Conservation (phyloP, 2,888 invertebrate species). For the Hypsopygia costalis region DNA sequence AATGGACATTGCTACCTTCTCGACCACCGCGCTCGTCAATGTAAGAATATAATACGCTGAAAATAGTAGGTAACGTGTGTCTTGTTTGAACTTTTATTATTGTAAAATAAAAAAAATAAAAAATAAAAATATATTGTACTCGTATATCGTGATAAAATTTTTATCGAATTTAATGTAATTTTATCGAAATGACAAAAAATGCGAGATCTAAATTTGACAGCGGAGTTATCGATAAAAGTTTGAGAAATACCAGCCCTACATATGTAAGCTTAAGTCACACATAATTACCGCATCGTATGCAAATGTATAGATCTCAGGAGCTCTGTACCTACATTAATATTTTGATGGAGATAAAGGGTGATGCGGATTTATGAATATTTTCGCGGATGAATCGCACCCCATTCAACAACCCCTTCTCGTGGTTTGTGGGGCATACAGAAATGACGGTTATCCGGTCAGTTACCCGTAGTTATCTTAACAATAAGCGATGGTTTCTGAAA, state of each 20-base stretch:
- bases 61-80: too few species aligned
- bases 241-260: neutral
- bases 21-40: too few species aligned
- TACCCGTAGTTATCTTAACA: neutral
- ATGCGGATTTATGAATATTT: conserved; percentile 1
- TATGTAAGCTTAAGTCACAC: conserved; percentile 5
- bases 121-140: too few species aligned
- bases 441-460: neutral
- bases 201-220: too few species aligned
- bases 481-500: too few species aligned
- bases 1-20: too few species aligned
- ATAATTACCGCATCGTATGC: conserved; percentile 19
- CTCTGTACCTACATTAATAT: conserved; percentile 10
- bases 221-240: neutral
- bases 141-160: too few species aligned
- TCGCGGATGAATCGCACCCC: neutral
- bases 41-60: too few species aligned
- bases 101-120: too few species aligned
- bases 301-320: conserved; percentile 11
- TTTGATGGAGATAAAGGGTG: conserved; percentile 9
- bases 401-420: neutral
- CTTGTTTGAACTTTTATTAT: too few species aligned
- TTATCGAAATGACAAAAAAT: too few species aligned
- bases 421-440: neutral
- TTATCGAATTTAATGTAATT: too few species aligned